Percentiles rank a stretch among this genome's conserved stretches.
These are phyloP conservation scores for Conops quadrifasciatus DNA, from an alignment of 2,888 invertebrate genomes.

Conservation along the genomic window DNA sequence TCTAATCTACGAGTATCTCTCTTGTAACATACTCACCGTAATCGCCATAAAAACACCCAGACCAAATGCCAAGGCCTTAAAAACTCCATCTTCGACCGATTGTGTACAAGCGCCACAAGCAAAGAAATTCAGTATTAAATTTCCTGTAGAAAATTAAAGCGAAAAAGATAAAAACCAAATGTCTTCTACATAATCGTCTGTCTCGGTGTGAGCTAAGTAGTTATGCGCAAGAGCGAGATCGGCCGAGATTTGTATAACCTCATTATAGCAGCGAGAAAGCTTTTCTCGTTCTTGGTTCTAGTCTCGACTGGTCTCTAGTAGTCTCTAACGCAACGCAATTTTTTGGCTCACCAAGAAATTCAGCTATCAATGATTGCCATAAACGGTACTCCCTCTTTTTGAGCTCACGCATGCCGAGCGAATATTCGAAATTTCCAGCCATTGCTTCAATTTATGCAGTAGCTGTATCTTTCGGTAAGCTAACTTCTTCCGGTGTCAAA, in stretches of 20 bases:
- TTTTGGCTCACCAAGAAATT: constrained; percentile 74
- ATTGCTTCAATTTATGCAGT: constrained; percentile 45
- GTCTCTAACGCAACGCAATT: too few species aligned
- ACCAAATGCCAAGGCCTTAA: constrained; percentile 86
- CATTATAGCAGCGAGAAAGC: too few species aligned
- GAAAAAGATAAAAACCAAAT: constrained; percentile 2
- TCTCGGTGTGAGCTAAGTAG: too few species aligned
- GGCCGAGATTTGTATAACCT: not conserved
- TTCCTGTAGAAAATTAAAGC: constrained; percentile 67
- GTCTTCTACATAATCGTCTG: too few species aligned
- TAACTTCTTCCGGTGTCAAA: constrained; percentile 25
- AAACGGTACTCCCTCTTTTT: constrained; percentile 73
- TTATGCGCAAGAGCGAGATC: not conserved
- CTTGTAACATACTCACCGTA: constrained; percentile 73
- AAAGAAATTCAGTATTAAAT: constrained; percentile 85
- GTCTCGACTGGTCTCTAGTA: too few species aligned
- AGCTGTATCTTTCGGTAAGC: not conserved
- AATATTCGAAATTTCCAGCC: constrained; percentile 69
- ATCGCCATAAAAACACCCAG: constrained; percentile 84
- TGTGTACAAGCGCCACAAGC: constrained; percentile 83
- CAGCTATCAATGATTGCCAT: constrained; percentile 84
- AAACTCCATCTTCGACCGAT: constrained; percentile 65
- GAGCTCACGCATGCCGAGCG: constrained; percentile 77
- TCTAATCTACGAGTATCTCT: too few species aligned
- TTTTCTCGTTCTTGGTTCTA: too few species aligned